Evolutionary conservation across 2,113 vertebrate species (phyloP).

Genomic region (Atherinomorus stipes): DNA sequence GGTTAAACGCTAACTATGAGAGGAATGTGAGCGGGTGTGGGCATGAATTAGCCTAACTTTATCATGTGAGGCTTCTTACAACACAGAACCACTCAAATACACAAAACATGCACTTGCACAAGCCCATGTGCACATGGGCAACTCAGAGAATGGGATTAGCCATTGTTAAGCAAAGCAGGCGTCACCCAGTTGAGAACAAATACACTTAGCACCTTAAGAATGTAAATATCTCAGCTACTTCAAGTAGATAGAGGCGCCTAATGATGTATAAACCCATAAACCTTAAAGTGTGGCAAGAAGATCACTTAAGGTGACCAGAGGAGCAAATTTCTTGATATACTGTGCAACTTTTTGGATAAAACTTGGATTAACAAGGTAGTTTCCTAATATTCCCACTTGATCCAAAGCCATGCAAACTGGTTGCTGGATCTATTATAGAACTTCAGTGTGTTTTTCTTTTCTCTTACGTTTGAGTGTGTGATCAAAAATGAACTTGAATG

Average conservation of each 20-base stretch:
- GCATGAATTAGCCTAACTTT: constrained; percentile 52
- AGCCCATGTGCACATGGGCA: constrained; percentile 3
- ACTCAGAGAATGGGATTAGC: constrained; percentile 51
- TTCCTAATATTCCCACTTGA: too few species aligned
- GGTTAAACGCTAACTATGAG: constrained; percentile 69
- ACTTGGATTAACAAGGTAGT: too few species aligned
- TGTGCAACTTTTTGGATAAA: too few species aligned
- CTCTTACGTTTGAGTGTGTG: too few species aligned
- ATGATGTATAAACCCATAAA: constrained; percentile 7
- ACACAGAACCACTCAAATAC: constrained; percentile 23
- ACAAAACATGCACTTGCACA: not conserved
- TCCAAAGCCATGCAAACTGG: too few species aligned
- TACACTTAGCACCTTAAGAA: constrained; percentile 48
- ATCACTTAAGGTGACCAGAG: constrained; percentile 3
- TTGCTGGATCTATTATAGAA: too few species aligned
- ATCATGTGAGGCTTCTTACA: constrained; percentile 72
- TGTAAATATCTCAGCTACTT: constrained; percentile 70
- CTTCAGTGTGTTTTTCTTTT: too few species aligned
- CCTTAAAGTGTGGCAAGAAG: constrained; percentile 10
- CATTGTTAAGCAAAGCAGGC: constrained; percentile 56
- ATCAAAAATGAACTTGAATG: too few species aligned
- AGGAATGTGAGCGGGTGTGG: constrained; percentile 64
- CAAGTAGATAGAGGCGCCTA: constrained; percentile 50
- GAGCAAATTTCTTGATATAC: too few species aligned
- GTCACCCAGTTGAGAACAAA: constrained; percentile 36